A percentile compares a stretch with the other conserved stretches of the same genome.
Conservation (phyloP, 37 sponge, comb jelly and placozoan genomes). For the Agelas oroides region DNA sequence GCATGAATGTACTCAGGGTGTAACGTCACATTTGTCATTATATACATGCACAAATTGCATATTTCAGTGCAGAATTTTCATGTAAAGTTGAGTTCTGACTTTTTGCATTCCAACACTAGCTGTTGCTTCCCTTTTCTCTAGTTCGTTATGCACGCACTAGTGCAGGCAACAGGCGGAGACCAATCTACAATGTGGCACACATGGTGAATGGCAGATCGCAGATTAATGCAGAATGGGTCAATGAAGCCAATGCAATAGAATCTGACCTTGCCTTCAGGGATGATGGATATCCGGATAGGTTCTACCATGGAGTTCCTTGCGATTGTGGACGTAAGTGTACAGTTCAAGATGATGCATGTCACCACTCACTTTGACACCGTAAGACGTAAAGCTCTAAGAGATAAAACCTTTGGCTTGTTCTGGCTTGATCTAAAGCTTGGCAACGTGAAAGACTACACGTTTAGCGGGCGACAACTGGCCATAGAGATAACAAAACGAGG, state of each 20-base stretch:
- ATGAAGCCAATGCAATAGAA: constrained; percentile 12
- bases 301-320: constrained; percentile 18
- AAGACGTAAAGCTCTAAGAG: constrained; percentile 1
- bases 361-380: neutral
- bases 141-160: no score
- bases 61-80: no score
- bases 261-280: constrained; percentile 8
- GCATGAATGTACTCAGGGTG: no score
- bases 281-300: constrained; percentile 3
- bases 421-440: constrained; percentile 20
- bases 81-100: no score
- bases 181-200: constrained; percentile 31
- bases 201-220: constrained; percentile 13
- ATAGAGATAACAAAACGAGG: neutral
- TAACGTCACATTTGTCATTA: no score
- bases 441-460: neutral
- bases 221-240: constrained; percentile 6
- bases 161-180: no score
- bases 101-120: no score
- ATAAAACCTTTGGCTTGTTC: neutral
- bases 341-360: neutral
- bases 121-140: no score
- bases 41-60: no score
- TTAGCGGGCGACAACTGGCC: constrained; percentile 6
- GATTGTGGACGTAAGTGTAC: constrained; percentile 14